A percentile compares a stretch with the other conserved stretches of the same genome.
These are phyloP conservation scores for Elysia crispata DNA, from an alignment of 2,888 invertebrate genomes.

Conservation along the genomic window DNA sequence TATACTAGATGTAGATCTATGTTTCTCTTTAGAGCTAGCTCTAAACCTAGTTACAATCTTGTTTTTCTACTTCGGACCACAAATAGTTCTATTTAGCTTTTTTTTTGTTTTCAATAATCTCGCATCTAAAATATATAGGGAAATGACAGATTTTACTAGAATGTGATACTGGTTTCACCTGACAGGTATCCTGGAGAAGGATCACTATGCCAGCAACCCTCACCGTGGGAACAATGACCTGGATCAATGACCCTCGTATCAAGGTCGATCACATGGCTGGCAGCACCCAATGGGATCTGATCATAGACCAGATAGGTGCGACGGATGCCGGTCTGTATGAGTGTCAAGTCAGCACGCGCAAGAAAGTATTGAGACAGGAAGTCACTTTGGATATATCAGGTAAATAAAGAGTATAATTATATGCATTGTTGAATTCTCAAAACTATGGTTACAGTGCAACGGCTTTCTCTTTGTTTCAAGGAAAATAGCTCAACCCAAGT, in stretches of 20 bases:
- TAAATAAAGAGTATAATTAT: constrained; percentile 10
- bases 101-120: no score
- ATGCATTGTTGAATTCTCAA: not conserved
- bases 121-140: no score
- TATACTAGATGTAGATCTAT: no score
- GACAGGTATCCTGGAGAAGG: constrained; percentile 54
- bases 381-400: constrained; percentile 51
- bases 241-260: constrained; percentile 53
- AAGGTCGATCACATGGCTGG: constrained; percentile 50
- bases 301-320: constrained; percentile 49
- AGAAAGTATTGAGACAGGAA: constrained; percentile 50
- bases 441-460: no score
- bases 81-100: no score
- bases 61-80: no score
- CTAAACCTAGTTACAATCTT: no score
- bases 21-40: no score
- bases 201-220: constrained; percentile 50
- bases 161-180: no score
- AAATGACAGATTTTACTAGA: no score
- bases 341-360: constrained; percentile 55
- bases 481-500: no score
- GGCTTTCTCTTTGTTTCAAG: no score
- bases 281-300: constrained; percentile 53
- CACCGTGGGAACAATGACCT: constrained; percentile 54
- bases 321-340: constrained; percentile 54